These are phyloP conservation scores for Idaea biselata DNA, from an alignment of 2,888 invertebrate genomes.

Conservation along the genomic window DNA sequence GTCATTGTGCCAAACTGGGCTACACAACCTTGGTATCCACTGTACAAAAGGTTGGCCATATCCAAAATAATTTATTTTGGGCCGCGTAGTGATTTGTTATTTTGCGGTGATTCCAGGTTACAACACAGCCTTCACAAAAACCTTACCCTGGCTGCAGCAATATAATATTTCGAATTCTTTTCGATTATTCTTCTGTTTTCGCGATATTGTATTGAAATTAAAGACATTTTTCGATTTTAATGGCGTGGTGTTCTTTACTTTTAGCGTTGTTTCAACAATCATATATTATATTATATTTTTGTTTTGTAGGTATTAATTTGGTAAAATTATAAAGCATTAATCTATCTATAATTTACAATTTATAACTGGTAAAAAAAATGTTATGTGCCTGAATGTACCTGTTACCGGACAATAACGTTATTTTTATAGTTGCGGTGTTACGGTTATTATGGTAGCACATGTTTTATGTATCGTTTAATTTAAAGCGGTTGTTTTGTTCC, in stretches of 20 bases:
- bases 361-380: no score
- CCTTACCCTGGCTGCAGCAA: constrained; percentile 24
- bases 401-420: neutral
- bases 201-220: no score
- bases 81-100: neutral
- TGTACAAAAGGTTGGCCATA: constrained; percentile 2
- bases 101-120: constrained; percentile 4
- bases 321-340: no score
- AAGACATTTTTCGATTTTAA: no score
- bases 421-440: neutral
- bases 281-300: no score
- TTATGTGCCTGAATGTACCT: neutral
- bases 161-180: no score
- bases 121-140: constrained; percentile 2
- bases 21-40: constrained; percentile 28
- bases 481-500: neutral
- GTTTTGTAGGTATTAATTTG: no score
- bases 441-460: neutral
- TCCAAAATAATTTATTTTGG: constrained; percentile 8
- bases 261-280: no score
- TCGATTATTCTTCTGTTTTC: no score
- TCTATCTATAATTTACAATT: no score
- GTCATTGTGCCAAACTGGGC: constrained; percentile 23
- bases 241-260: no score
- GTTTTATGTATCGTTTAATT: constrained; percentile 1